Conservation (phyloP, 1,140 invertebrate species). For the Bombyx mori region ASM3026992v2 NC_085110.1:11267001-11267500, state of each 20-base stretch:
- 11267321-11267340: slow-evolving; percentile 15
- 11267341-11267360: slow-evolving; percentile 18
- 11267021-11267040: background rate
- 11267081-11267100: slow-evolving; percentile 31
- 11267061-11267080: slow-evolving; percentile 1
- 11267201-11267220: slow-evolving; percentile 32
- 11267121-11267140: slow-evolving; percentile 62
- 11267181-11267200: slow-evolving; percentile 66
- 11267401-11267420: slow-evolving; percentile 40
- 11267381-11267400: background rate
- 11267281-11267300: too few species aligned
- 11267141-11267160: slow-evolving; percentile 53
- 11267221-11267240: slow-evolving; percentile 31
- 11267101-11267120: slow-evolving; percentile 67
- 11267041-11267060: background rate
- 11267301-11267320: slow-evolving; percentile 30
- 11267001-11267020: background rate
- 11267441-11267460: background rate
- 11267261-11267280: slow-evolving; percentile 33
- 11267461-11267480: background rate
- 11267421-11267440: background rate
- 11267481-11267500: background rate
- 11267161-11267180: slow-evolving; percentile 53
- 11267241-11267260: slow-evolving; percentile 69
- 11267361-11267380: slow-evolving; percentile 5